Percentiles rank a stretch among this genome's conserved stretches.
phyloP scores from a whole-genome alignment of 2,113 vertebrate genomes.

The Glaucidium brasilianum region DNA sequence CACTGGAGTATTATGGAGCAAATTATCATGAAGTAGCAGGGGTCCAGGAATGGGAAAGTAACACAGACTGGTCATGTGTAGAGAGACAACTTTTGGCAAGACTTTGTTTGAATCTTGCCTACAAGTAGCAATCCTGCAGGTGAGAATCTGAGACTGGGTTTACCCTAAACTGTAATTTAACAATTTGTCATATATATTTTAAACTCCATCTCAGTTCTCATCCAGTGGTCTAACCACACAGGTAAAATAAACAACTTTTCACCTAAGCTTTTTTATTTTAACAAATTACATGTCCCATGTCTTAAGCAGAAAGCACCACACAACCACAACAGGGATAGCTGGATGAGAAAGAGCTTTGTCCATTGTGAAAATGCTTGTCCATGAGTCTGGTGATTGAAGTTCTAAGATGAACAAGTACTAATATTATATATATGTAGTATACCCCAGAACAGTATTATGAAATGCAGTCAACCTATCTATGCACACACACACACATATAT shows the following conservation, averaged over 20 bases:
- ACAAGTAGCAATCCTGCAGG: neutral
- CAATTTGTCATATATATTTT: neutral
- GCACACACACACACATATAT: neutral
- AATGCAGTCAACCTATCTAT: neutral
- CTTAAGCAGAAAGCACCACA: neutral
- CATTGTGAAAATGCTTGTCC: neutral
- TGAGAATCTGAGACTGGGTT: neutral
- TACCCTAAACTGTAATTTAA: neutral
- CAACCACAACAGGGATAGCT: neutral
- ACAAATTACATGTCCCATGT: neutral
- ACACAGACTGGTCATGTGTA: fast-evolving
- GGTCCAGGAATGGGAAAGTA: neutral
- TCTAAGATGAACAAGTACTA: neutral
- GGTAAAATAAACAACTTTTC: neutral
- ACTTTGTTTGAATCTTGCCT: neutral
- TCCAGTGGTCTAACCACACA: neutral
- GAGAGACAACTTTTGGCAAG: neutral
- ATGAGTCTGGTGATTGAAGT: neutral
- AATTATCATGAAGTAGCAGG: neutral
- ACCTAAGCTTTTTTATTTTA: neutral
- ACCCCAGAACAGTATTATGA: neutral
- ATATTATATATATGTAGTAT: neutral
- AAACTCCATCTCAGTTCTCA: neutral
- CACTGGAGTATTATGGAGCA: neutral
- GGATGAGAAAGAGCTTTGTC: neutral